Conservation (phyloP, 2,888 invertebrate genomes). For the Stegana nigrithorax region DNA sequence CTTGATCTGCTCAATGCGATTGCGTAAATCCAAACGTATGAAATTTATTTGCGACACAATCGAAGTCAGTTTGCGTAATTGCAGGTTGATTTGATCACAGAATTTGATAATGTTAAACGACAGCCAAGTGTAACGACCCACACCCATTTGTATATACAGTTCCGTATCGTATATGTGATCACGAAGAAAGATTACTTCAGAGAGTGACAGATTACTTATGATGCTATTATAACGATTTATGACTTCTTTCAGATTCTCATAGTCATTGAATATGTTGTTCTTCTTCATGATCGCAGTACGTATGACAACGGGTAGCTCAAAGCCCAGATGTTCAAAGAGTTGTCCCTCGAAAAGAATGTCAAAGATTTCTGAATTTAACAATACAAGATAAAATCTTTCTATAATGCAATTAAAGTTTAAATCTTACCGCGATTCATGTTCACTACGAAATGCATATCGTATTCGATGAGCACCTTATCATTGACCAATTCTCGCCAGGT, state of each 20-base stretch:
- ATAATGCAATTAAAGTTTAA: too few species aligned
- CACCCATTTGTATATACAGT: constrained; percentile 81
- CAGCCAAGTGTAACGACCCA: constrained; percentile 87
- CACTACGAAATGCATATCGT: constrained; percentile 74
- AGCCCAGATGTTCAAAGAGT: constrained; percentile 79
- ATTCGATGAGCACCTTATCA: constrained; percentile 76
- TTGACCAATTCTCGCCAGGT: constrained; percentile 81
- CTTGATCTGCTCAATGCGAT: constrained; percentile 72
- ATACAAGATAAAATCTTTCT: too few species aligned
- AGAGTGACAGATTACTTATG: constrained; percentile 74
- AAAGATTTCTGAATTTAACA: constrained; percentile 75
- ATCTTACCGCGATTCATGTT: constrained; percentile 71
- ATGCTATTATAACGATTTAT: constrained; percentile 76
- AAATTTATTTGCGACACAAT: constrained; percentile 78
- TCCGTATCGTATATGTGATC: constrained; percentile 79
- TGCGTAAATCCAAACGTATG: constrained; percentile 74
- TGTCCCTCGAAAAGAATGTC: constrained; percentile 79
- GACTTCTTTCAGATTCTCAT: constrained; percentile 73
- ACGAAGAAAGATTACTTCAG: constrained; percentile 80
- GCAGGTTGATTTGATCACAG: constrained; percentile 72
- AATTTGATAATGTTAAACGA: constrained; percentile 85
- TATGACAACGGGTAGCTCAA: constrained; percentile 70
- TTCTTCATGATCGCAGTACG: constrained; percentile 71
- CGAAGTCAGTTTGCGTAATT: constrained; percentile 74
- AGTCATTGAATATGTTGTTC: constrained; percentile 73